Conservation (phyloP, 2,113 vertebrate species). For the Melanotaenia duboulayi region DNA sequence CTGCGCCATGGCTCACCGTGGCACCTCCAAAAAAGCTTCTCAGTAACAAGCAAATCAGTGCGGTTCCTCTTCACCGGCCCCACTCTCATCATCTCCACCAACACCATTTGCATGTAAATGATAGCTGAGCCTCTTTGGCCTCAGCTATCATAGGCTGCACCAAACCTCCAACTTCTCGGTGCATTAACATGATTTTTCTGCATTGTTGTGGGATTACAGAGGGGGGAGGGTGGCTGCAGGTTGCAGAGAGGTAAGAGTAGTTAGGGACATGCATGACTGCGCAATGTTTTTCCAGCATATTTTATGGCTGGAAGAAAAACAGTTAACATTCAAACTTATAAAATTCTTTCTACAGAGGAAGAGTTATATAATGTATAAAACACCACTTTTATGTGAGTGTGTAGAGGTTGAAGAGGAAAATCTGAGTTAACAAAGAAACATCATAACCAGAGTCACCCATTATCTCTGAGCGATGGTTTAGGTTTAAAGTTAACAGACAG, state of each 20-base stretch:
- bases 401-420: too few relatives aligned
- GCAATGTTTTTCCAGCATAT: slow-evolving; percentile 35
- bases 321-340: not conserved
- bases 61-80: slow-evolving; percentile 35
- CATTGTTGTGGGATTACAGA: slow-evolving; percentile 72
- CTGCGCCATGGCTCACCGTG: not conserved
- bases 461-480: too few relatives aligned
- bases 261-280: slow-evolving; percentile 37
- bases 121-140: slow-evolving; percentile 52
- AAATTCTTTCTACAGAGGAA: not conserved
- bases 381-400: too few relatives aligned
- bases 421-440: too few relatives aligned
- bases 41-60: slow-evolving; percentile 1
- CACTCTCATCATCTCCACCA: slow-evolving; percentile 36
- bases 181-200: slow-evolving; percentile 60
- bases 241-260: slow-evolving; percentile 29
- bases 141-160: slow-evolving; percentile 48
- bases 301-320: not conserved
- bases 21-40: slow-evolving; percentile 20
- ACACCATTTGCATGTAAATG: slow-evolving; percentile 78
- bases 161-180: slow-evolving; percentile 53
- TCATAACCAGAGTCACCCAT: too few relatives aligned
- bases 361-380: too few relatives aligned
- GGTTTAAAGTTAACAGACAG: too few relatives aligned
- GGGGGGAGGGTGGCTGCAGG: slow-evolving; percentile 23